Evolutionary conservation across 2,797 vertebrate genomes (phyloP), one percentile per base, ranked within the genome.

Genomic region (Spinus olivaceus): DNA sequence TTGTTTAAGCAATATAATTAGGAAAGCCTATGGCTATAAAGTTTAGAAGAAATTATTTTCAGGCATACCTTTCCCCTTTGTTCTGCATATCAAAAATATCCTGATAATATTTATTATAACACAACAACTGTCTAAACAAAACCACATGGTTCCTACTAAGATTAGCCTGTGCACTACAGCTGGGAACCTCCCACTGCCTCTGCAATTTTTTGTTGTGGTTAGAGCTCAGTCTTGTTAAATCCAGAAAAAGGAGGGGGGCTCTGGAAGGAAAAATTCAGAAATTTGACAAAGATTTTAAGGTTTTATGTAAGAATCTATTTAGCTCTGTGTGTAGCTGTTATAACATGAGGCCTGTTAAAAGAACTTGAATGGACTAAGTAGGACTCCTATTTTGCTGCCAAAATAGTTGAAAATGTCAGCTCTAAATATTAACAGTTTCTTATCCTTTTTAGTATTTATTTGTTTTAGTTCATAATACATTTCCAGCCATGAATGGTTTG

Each of bases 391-490:
- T 81, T 84, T 82, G 14, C 37, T 53, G 8, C 14, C 49, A 88
- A 67, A 11, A 73, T 74, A 78, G 17, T 60, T 74, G n/a, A 88
- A 86, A 92, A 90, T 71, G 13, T 74, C 41, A 74, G 10, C 27
- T 80, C 11, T 71, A 85, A 73, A 20, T 53, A 28, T 46, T 70
- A 78, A 53, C 0, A 0, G 5, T 28, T 93, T 78, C 27, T 71
- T 64, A 30, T 46, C 24, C 6, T 37, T 85, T 87, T 65, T 33
- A 39, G 5, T 44, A 47, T 87, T 82, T 87, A 56, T 86, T 56
- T 56, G 54, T 33, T 90, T 89, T 71, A 60, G n/a, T 72, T 92
- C 16, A 19, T 46, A 54, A 46, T 73, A 51, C 17, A 66, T 0
- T 60, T 59, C 24, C 24, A 64, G 22, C 8, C 8, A 22, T 42